Conservation (phyloP, 2,113 vertebrate species). For the Macaca fascicularis region DNA sequence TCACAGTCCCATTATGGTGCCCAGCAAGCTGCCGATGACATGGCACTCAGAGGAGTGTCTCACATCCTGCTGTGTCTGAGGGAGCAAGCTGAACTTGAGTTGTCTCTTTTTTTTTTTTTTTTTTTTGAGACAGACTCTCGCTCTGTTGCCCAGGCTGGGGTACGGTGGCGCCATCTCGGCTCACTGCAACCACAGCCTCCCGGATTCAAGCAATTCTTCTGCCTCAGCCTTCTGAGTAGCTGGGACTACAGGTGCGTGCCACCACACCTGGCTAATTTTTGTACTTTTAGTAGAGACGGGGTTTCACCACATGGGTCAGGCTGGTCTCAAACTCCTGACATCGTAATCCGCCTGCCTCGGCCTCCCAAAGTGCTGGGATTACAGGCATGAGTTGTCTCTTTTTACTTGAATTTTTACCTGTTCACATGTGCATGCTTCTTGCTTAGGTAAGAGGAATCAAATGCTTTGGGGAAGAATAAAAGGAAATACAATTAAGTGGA, state of each 20-base stretch:
- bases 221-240: too few relatives aligned
- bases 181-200: too few relatives aligned
- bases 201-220: too few relatives aligned
- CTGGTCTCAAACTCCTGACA: too few relatives aligned
- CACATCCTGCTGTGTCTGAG: neutral
- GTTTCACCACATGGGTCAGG: too few relatives aligned
- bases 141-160: too few relatives aligned
- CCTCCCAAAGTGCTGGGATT: too few relatives aligned
- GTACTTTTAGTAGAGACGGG: too few relatives aligned
- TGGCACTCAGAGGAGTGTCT: neutral
- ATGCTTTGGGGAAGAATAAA: neutral
- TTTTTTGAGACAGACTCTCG: too few relatives aligned
- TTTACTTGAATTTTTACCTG: neutral
- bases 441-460: neutral
- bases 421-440: neutral
- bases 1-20: neutral
- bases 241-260: accelerated
- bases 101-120: neutral
- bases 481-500: neutral
- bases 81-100: neutral
- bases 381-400: neutral
- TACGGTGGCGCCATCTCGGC: too few relatives aligned
- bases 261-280: too few relatives aligned
- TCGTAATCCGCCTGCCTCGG: too few relatives aligned
- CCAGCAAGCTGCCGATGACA: neutral